A percentile compares a stretch with the other conserved stretches of the same genome.
Conservation (phyloP, 2,888 invertebrate genomes). For the Leptinotarsa peninsularis region DNA sequence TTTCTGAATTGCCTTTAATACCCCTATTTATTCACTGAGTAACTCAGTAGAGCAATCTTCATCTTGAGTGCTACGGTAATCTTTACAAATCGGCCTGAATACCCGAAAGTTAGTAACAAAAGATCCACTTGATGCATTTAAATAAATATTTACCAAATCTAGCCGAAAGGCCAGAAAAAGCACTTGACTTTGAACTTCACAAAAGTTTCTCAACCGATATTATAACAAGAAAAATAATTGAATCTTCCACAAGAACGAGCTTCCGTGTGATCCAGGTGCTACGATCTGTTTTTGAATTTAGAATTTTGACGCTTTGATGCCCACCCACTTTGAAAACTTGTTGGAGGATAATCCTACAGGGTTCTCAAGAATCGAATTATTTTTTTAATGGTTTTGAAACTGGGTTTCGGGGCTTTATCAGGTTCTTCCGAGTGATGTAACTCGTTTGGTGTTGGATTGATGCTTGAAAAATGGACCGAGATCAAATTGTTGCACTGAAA, state of each 20-base stretch:
- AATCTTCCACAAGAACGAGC: slow-evolving; percentile 40
- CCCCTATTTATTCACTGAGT: neutral
- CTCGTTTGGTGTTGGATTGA: neutral
- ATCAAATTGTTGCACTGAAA: neutral
- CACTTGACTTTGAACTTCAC: slow-evolving; percentile 47
- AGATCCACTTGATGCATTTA: slow-evolving; percentile 38
- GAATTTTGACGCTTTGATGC: slow-evolving; percentile 43
- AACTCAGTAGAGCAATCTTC: slow-evolving; percentile 28
- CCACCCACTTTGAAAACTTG: slow-evolving; percentile 43
- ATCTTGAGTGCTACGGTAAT: slow-evolving; percentile 33
- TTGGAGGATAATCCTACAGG: slow-evolving; percentile 40
- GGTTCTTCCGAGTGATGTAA: neutral
- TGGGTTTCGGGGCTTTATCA: neutral
- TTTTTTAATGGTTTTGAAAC: slow-evolving; percentile 1
- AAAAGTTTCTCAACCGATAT: slow-evolving; percentile 36
- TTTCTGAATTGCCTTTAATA: slow-evolving; percentile 1
- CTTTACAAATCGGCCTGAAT: slow-evolving; percentile 44
- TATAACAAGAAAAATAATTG: slow-evolving; percentile 39
- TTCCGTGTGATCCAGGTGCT: slow-evolving; percentile 43
- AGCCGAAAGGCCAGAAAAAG: slow-evolving; percentile 30
- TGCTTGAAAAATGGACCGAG: neutral
- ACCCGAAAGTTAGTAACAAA: slow-evolving; percentile 41
- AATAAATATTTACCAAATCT: slow-evolving; percentile 47
- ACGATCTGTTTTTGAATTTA: slow-evolving; percentile 35
- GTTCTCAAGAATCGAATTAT: slow-evolving; percentile 15